Base-by-base conservation (phyloP, 2,797 vertebrate genomes). In the Tadarida brasiliensis region DNA sequence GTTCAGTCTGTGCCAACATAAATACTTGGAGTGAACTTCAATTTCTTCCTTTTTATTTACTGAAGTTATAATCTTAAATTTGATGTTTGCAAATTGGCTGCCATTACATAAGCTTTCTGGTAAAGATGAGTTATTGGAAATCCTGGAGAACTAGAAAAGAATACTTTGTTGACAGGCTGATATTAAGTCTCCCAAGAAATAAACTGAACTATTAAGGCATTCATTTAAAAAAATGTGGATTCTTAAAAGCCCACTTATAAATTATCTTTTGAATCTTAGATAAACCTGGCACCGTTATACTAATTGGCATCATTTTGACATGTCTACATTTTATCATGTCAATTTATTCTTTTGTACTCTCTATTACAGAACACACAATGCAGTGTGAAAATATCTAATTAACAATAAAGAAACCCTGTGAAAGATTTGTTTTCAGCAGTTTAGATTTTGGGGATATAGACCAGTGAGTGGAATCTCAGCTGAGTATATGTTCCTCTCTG, bases 21-120 rank as follows among this genome's bases (percentile, higher is more conserved):
- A 95, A 63, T 61, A 87, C 33, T 80, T 83, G 81, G 94, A 90
- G 33, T 94, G 39, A 74, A 47, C 96, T 97, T 95, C 96, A 92
- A 96, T 87, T 96, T 93, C 61, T 93, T 94, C 96, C 35, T 96
- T 95, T 81, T 83, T 97, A 63, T 97, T 95, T 96, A 93, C 28
- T 95, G 92, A 94, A 97, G 44, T 89, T 96, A 33, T 94, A 61
- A 71, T 94, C 82, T 86, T 82, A 96, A 70, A 94, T 92, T 84
- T 88, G 90, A 51, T 96, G 47, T 74, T 96, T 94, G 63, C 35
- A 71, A 93, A 95, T 77, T 96, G 87, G 74, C 90, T 95, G 80
- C 61, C 16, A 12, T 82, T 80, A 95, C 91, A 70, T 51, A 92
- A 35, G 28, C 78, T 95, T 96, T 73, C 44, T 93, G 94, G 17